Conservation (phyloP, 2,797 vertebrate genomes). For the Chromobotia macracanthus region DNA sequence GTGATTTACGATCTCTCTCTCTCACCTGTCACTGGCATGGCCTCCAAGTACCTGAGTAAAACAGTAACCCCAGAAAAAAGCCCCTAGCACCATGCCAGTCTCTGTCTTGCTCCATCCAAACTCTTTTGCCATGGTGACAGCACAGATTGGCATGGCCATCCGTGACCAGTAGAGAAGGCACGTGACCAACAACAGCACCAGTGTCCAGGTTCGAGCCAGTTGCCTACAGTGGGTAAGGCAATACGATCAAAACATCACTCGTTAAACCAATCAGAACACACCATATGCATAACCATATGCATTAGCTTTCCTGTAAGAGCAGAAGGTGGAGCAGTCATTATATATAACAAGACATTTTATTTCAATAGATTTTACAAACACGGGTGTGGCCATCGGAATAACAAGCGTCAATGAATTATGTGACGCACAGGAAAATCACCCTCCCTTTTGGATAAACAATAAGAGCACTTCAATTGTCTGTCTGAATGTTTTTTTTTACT, state of each 20-base stretch:
- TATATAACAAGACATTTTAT: too few species aligned
- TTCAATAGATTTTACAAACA: too few species aligned
- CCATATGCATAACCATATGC: too few species aligned
- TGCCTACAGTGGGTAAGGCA: constrained; percentile 52
- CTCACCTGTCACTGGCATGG: constrained; percentile 83
- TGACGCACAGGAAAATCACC: too few species aligned
- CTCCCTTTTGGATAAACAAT: too few species aligned
- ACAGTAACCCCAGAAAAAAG: constrained; percentile 95
- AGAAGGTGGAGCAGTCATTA: not conserved
- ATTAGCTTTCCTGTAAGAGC: too few species aligned
- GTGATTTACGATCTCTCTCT: not conserved
- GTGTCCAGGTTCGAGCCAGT: constrained; percentile 76
- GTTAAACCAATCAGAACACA: not conserved
- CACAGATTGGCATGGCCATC: constrained; percentile 85
- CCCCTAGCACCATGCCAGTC: constrained; percentile 83
- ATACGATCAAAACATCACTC: constrained; percentile 6
- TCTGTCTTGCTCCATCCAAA: constrained; percentile 90
- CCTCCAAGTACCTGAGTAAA: constrained; percentile 89
- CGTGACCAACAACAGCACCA: constrained; percentile 82
- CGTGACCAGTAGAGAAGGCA: constrained; percentile 87
- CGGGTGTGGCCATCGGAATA: too few species aligned
- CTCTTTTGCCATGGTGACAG: constrained; percentile 76
- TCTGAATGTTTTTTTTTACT: not conserved
- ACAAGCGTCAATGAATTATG: too few species aligned
- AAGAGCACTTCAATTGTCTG: too few species aligned